A percentile compares a stretch with the other conserved stretches of the same genome.
Evolutionary conservation across 2,888 invertebrate species (phyloP).

Genomic region (Archips crataeganus): DNA sequence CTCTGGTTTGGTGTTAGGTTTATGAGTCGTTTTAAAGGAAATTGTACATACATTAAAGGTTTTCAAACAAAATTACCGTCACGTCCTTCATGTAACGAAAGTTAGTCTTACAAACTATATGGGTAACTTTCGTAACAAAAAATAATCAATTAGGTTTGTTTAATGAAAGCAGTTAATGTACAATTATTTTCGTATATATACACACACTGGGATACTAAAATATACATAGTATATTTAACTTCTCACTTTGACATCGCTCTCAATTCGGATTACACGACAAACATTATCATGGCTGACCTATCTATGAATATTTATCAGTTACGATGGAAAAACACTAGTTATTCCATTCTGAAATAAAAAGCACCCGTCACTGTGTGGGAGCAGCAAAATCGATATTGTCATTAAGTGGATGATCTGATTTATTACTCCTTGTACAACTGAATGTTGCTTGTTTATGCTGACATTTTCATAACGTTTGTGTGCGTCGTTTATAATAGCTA

Average conservation of each 20-base stretch:
- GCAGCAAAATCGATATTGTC: constrained; percentile 56
- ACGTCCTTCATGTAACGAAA: too few relatives aligned
- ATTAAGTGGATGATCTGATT: constrained; percentile 34
- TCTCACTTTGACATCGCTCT: constrained; percentile 42
- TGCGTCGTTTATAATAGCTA: background rate
- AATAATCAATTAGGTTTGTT: too few relatives aligned
- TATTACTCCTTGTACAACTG: background rate
- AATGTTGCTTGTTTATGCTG: background rate
- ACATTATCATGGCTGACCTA: constrained; percentile 66
- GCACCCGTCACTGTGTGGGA: constrained; percentile 42
- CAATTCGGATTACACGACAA: constrained; percentile 58
- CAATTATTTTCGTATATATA: background rate
- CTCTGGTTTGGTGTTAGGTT: background rate
- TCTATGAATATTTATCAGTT: constrained; percentile 78
- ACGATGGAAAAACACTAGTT: constrained; percentile 68
- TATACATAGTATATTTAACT: background rate
- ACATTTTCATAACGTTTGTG: background rate
- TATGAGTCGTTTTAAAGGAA: too few relatives aligned
- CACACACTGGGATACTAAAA: background rate
- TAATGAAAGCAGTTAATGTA: too few relatives aligned
- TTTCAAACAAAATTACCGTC: too few relatives aligned
- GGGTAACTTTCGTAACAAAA: too few relatives aligned
- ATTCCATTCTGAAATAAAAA: constrained; percentile 59
- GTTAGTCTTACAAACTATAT: too few relatives aligned
- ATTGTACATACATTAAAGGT: too few relatives aligned